Evolutionary conservation across 1,140 invertebrate genomes (phyloP).

Genomic region (Ladona fulva): DNA sequence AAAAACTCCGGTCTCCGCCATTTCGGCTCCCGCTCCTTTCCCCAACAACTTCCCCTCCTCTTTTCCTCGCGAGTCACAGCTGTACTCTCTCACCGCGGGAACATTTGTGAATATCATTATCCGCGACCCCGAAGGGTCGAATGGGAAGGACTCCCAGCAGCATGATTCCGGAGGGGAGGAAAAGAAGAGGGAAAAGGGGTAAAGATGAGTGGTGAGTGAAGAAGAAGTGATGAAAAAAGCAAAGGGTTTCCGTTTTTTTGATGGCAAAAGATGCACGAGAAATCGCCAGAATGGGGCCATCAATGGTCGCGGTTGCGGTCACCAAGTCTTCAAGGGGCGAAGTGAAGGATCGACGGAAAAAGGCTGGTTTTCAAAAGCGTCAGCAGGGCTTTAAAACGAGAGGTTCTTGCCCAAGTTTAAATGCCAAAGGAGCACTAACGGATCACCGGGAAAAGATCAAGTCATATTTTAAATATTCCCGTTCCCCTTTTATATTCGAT

Average conservation of each 20-base stretch:
- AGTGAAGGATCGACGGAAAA: neutral
- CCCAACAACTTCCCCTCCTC: neutral
- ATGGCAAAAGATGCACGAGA: neutral
- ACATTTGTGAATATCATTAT: constrained; percentile 10
- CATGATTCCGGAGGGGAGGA: neutral
- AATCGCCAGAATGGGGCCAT: too few species aligned
- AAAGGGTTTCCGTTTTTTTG: neutral
- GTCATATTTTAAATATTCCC: too few species aligned
- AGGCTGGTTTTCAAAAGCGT: neutral
- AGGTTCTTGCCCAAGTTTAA: too few species aligned
- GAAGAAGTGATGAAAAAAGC: neutral
- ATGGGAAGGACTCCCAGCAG: neutral
- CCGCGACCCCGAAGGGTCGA: neutral
- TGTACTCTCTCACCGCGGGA: constrained; percentile 6
- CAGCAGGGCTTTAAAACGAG: too few species aligned
- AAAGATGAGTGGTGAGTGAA: neutral
- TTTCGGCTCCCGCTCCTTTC: neutral
- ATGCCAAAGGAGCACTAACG: too few species aligned
- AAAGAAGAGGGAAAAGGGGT: neutral
- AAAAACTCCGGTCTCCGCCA: too few species aligned
- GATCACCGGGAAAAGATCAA: too few species aligned
- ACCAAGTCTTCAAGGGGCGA: neutral
- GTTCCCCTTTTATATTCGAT: too few species aligned
- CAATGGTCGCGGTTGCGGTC: too few species aligned
- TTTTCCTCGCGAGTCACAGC: neutral